Conservation (phyloP, 1,140 invertebrate species). For the Piezodorus guildinii region DNA sequence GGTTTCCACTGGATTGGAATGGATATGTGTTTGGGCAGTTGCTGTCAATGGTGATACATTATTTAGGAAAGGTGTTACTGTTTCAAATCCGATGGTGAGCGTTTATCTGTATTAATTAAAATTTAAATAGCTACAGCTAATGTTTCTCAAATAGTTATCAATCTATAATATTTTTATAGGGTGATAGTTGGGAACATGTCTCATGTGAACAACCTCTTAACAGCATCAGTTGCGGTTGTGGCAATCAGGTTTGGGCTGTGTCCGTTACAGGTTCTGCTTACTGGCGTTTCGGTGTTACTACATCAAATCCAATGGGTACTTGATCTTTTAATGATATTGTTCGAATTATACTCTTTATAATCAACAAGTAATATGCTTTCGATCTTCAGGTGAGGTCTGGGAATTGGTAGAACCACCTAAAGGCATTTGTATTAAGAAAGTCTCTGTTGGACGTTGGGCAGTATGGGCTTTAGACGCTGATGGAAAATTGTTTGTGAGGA, state of each 20-base stretch:
- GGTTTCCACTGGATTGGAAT: slow-evolving; percentile 19
- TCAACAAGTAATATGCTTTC: background rate
- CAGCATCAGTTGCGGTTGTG: slow-evolving; percentile 55
- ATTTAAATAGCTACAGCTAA: background rate
- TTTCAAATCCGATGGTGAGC: slow-evolving; percentile 50
- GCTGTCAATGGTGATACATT: slow-evolving; percentile 71
- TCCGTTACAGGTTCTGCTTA: slow-evolving; percentile 74
- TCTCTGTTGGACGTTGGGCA: slow-evolving; percentile 55
- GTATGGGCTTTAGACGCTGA: slow-evolving; percentile 57
- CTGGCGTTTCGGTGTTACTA: slow-evolving; percentile 55
- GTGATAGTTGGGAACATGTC: slow-evolving; percentile 66
- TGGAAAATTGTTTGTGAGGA: slow-evolving; percentile 51
- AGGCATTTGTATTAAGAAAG: slow-evolving; percentile 58
- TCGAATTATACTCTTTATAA: background rate
- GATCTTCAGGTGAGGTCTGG: slow-evolving; percentile 40
- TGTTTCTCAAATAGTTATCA: slow-evolving; percentile 17
- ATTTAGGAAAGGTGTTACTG: slow-evolving; percentile 60
- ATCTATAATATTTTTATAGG: slow-evolving; percentile 36
- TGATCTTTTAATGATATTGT: background rate
- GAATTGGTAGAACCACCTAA: slow-evolving; percentile 49
- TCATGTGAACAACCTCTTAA: slow-evolving; percentile 62
- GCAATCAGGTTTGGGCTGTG: slow-evolving; percentile 68
- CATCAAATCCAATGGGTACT: slow-evolving; percentile 49
- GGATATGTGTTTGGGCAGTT: slow-evolving; percentile 62
- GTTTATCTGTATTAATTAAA: background rate